Evolutionary conservation across 1,140 invertebrate species (phyloP), one percentile per base, ranked within the genome.

Genomic region (Bombus huntii): DNA sequence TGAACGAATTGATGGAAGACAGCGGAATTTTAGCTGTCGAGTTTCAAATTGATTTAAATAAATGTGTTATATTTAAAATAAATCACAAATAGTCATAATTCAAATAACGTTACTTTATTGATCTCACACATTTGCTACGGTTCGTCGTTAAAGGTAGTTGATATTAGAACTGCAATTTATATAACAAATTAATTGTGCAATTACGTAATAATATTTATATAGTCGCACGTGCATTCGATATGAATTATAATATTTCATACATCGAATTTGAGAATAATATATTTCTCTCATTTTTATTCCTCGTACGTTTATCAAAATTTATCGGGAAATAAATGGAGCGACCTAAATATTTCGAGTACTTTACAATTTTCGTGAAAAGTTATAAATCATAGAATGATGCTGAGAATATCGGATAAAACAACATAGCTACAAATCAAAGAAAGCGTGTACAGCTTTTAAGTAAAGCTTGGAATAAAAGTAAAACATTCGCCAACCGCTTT

Each of bases 11-110:
- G 2, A 3, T 34, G 77, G 59, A 83, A 34, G 39, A 68, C n/a
- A 31, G 3, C n/a, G 65, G 65, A 86, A 88, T 83, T 88, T 82
- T 83, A 70, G 65, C n/a, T 22, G 18, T 8, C 1, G 18, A 53
- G 8, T 22, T 22, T 53, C 1, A 22, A 8, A 53, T 53, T 22
- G 18, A 53, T 22, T 53, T 53, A 18, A 6, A 53, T 8, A 53
- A 22, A 53, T 53, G 47, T 22, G 5, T 53, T 53, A 18, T 53
- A 22, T 53, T 22, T 53, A 53, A 18, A 53, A 53, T 53, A 22
- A 22, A 8, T 22, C 18, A 2, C 8, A 53, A 53, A 2, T 53
- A 22, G 2, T 53, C 18, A 22, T 8, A 8, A 22, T 22, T 0
- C 18, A 8, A 53, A 53, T 53, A 22, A 22, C 47, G 47, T 22